Conservation (phyloP, 2,888 invertebrate species). For the Cacoxenus indagator region DNA sequence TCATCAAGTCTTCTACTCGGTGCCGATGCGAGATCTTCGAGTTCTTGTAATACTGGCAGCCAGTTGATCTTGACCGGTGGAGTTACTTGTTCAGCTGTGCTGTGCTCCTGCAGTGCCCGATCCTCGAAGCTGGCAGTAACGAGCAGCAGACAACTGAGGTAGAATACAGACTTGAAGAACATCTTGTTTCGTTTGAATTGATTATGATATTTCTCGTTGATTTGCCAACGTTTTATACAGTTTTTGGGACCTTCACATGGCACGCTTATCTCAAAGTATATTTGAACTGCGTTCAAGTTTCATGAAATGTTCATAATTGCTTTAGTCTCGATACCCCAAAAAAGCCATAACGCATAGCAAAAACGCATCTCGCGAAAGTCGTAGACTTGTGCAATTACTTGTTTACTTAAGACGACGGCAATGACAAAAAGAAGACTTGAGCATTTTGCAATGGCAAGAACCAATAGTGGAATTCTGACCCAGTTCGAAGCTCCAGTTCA, state of each 20-base stretch:
- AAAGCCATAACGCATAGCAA: too few relatives aligned
- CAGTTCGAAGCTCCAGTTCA: too few relatives aligned
- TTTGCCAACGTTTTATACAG: not conserved
- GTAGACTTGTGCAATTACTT: conserved; percentile 23
- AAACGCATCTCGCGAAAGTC: too few relatives aligned
- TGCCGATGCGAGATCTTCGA: not conserved
- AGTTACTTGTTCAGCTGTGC: not conserved
- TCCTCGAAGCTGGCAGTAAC: not conserved
- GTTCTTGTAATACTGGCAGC: conserved; percentile 8
- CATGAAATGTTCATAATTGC: too few relatives aligned
- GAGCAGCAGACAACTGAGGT: not conserved
- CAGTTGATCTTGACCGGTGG: conserved; percentile 4
- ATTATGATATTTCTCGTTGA: not conserved
- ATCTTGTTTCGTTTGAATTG: not conserved
- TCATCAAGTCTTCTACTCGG: not conserved
- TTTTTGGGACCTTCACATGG: not conserved
- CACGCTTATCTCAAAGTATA: not conserved
- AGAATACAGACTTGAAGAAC: not conserved
- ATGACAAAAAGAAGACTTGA: not conserved
- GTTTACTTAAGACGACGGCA: conserved; percentile 9
- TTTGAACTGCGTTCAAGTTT: too few relatives aligned
- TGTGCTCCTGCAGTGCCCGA: not conserved
- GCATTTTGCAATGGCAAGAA: not conserved
- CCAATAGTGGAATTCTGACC: conserved; percentile 11
- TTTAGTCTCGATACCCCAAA: too few relatives aligned